Conservation (phyloP, 2,888 invertebrate species). For the Scrobipalpa costella region DNA sequence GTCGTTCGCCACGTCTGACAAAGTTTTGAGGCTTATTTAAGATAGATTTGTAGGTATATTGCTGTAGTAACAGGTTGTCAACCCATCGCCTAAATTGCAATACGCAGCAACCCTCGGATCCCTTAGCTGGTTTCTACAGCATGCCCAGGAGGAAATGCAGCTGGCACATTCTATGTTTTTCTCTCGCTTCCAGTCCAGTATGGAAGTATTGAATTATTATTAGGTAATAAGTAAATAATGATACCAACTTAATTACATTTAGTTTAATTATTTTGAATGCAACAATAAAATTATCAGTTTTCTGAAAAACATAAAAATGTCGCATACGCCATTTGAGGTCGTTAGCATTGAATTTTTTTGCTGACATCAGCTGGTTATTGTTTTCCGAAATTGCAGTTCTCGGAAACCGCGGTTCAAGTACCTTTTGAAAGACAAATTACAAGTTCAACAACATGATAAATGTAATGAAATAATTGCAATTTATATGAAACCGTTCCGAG, state of each 20-base stretch:
- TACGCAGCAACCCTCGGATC: no score
- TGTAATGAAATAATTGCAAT: conserved; percentile 23
- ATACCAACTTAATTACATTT: neutral
- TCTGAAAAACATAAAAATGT: conserved; percentile 4
- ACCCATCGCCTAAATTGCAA: no score
- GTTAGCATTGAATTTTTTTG: conserved; percentile 4
- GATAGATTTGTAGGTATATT: no score
- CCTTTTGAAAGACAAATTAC: conserved; percentile 19
- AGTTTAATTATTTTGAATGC: neutral
- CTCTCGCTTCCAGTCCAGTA: no score
- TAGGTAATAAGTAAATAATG: neutral
- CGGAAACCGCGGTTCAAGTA: conserved; percentile 1
- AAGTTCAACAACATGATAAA: conserved; percentile 23
- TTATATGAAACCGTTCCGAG: conserved; percentile 15
- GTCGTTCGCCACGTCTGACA: no score
- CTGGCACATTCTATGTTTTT: no score
- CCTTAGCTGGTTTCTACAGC: no score
- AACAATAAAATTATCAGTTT: neutral
- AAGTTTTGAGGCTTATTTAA: no score
- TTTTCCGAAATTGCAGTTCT: conserved; percentile 19
- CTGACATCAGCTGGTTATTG: conserved; percentile 12
- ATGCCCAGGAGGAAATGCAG: no score
- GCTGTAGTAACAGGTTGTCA: no score
- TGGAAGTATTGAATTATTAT: no score
- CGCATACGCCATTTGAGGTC: neutral